A percentile compares a stretch with the other conserved stretches of the same genome.
These are phyloP conservation scores for Podarcis cretensis DNA, from an alignment of 2,113 vertebrate species.

Conservation along the genomic window DNA sequence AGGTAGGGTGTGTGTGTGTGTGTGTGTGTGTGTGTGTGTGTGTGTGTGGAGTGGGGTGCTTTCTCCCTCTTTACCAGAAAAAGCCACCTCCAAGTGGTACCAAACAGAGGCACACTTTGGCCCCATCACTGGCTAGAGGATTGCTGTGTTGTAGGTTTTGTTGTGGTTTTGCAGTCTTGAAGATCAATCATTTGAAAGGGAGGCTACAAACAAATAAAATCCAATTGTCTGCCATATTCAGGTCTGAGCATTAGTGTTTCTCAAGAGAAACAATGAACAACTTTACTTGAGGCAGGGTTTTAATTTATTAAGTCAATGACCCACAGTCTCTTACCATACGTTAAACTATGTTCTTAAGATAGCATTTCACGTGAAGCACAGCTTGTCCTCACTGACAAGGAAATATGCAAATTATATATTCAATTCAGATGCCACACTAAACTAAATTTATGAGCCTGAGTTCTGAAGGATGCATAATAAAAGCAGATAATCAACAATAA, in stretches of 20 bases:
- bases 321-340: background rate
- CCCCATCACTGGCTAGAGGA: background rate
- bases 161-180: background rate
- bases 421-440: background rate
- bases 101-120: no score
- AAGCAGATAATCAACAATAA: background rate
- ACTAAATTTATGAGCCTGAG: background rate
- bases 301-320: background rate
- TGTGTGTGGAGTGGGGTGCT: fast-evolving
- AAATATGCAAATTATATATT: background rate
- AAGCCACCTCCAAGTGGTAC: no score
- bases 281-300: background rate
- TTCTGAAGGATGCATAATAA: background rate
- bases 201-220: background rate
- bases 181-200: background rate
- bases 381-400: background rate
- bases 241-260: background rate
- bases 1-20: no score
- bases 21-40: fast-evolving
- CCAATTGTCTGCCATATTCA: no score
- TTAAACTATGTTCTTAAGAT: background rate
- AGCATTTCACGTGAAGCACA: background rate
- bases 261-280: background rate
- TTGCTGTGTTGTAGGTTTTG: no score
- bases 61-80: background rate